A percentile compares a stretch with the other conserved stretches of the same genome.
These are phyloP conservation scores for Globodera rostochiensis DNA, from an alignment of 1,140 invertebrate species.

Conservation along the genomic window DNA sequence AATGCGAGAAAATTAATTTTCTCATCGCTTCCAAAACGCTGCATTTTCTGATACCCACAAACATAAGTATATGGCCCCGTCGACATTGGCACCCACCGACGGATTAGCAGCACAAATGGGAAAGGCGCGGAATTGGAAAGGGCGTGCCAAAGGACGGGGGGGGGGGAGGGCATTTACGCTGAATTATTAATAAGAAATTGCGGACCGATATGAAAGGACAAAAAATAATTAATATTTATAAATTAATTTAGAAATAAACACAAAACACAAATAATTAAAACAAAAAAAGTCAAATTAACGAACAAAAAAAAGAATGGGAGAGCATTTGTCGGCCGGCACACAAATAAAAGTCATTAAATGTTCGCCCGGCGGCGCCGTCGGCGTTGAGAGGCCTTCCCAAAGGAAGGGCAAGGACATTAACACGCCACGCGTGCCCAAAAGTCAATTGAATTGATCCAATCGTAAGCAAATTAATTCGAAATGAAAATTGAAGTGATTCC, in stretches of 20 bases:
- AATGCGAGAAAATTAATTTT: not conserved
- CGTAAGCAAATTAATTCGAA: not conserved
- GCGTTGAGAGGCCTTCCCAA: not conserved
- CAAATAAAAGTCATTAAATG: no score
- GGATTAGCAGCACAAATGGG: no score
- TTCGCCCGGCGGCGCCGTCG: not conserved
- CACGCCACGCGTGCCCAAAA: not conserved
- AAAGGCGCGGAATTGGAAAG: not conserved
- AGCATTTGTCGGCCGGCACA: no score
- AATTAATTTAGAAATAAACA: not conserved
- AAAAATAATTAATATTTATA: not conserved
- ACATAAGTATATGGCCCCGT: no score
- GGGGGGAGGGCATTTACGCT: not conserved
- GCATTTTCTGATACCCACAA: not conserved
- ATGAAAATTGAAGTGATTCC: not conserved
- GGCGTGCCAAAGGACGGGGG: not conserved
- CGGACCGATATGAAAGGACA: not conserved
- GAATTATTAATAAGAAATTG: not conserved
- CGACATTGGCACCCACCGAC: not conserved
- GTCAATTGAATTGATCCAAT: not conserved
- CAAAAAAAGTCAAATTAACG: not conserved
- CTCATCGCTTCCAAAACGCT: not conserved
- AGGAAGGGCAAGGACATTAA: not conserved
- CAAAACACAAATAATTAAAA: slow-evolving; percentile 3
- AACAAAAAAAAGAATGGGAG: not conserved